A percentile compares a stretch with the other conserved stretches of the same genome.
These are phyloP conservation scores for Taxidea taxus DNA, from an alignment of 2,113 vertebrate species.

Conservation along the genomic window DNA sequence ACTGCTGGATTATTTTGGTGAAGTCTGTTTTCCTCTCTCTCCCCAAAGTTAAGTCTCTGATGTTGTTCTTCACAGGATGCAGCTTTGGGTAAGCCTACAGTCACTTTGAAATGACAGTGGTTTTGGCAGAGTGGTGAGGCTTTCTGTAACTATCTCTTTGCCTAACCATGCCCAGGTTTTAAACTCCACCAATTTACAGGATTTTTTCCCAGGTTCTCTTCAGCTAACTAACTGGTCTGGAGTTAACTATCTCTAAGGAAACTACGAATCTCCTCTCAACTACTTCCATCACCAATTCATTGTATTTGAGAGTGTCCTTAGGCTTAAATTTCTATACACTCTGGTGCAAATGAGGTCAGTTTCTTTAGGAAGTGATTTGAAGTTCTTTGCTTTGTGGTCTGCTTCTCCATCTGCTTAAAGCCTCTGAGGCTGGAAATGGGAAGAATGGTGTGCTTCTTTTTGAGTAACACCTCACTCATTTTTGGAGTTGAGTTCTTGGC, in stretches of 20 bases:
- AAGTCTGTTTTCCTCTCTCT: neutral
- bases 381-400: neutral
- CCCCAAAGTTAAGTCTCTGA: neutral
- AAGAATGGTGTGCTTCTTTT: neutral
- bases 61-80: neutral
- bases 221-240: neutral
- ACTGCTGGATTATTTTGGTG: neutral
- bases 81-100: neutral
- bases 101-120: neutral
- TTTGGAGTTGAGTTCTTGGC: neutral
- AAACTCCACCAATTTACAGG: neutral
- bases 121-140: neutral
- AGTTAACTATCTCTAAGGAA: neutral
- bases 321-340: neutral
- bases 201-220: neutral
- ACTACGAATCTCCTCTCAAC: neutral
- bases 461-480: neutral
- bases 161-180: neutral
- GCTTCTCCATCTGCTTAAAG: neutral
- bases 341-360: neutral
- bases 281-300: neutral
- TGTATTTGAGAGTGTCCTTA: neutral
- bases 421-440: neutral
- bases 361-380: neutral
- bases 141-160: neutral